A percentile compares a stretch with the other conserved stretches of the same genome.
phyloP scores from a whole-genome alignment of 2,888 invertebrate species.

The Argyra leucocephala region DNA sequence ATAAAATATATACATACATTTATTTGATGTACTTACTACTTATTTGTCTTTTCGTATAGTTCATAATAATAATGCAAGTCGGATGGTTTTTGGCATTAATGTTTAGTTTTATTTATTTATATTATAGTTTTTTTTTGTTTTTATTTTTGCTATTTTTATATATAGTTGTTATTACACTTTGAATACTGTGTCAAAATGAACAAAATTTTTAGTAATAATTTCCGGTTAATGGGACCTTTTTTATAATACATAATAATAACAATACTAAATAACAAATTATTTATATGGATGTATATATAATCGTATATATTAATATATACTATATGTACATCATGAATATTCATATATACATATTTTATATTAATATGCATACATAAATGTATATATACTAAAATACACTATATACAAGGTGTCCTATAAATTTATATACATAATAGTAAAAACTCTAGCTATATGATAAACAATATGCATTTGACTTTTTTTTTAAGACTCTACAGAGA shows the following conservation, averaged over 20 bases:
- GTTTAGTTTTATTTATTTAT: neutral
- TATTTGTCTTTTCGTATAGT: too few species aligned
- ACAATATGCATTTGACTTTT: too few species aligned
- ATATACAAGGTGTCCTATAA: too few species aligned
- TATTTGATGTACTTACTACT: neutral
- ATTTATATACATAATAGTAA: too few species aligned
- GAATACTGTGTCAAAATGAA: conserved; percentile 6
- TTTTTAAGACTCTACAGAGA: too few species aligned
- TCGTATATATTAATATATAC: too few species aligned
- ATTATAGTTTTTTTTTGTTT: neutral
- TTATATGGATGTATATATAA: too few species aligned
- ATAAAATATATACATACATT: neutral
- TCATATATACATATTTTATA: too few species aligned
- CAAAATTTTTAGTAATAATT: conserved; percentile 8
- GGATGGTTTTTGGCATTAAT: neutral
- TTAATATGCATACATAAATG: too few species aligned
- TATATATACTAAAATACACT: too few species aligned
- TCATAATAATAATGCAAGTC: neutral
- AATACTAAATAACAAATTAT: neutral
- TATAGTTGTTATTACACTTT: neutral
- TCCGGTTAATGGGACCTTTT: conserved; percentile 7
- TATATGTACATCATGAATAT: too few species aligned
- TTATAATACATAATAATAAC: neutral
- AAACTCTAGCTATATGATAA: too few species aligned
- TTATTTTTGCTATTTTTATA: neutral